Conservation (phyloP, 2,113 vertebrate genomes). For the Passerina amoena region DNA sequence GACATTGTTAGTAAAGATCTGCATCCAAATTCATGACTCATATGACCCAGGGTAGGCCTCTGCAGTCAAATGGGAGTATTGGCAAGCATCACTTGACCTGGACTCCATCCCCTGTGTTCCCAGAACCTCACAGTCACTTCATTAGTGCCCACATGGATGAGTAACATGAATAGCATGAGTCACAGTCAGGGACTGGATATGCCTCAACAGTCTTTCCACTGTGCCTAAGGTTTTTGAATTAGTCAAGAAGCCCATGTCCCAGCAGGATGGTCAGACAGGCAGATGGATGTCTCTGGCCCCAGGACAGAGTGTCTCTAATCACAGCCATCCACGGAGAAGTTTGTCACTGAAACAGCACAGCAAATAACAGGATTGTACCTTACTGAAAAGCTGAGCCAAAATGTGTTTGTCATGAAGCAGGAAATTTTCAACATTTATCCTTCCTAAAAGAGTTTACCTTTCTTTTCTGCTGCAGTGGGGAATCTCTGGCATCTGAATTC, state of each 20-base stretch:
- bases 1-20: conserved; percentile 6
- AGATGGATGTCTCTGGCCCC: conserved; percentile 46
- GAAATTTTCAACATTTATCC: background rate
- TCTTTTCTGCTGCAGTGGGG: background rate
- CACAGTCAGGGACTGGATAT: conserved; percentile 47
- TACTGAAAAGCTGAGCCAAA: background rate
- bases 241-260: conserved; percentile 12
- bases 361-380: background rate
- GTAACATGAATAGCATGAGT: conserved; percentile 54
- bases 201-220: conserved; percentile 42
- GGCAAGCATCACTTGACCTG: conserved; percentile 48
- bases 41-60: conserved; percentile 30
- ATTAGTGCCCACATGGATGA: conserved; percentile 64
- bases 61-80: background rate
- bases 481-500: background rate
- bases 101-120: conserved; percentile 23
- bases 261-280: conserved; percentile 51
- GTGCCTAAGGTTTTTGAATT: conserved; percentile 33
- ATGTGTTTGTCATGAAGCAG: background rate
- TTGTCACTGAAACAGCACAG: background rate
- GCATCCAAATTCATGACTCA: conserved; percentile 52
- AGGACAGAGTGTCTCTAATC: conserved; percentile 9
- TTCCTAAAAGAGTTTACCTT: background rate
- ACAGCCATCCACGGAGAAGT: background rate
- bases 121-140: conserved; percentile 62